Evolutionary conservation across 2,888 invertebrate genomes (phyloP), one percentile per base, ranked within the genome.

Genomic region (Acronicta aceris): DNA sequence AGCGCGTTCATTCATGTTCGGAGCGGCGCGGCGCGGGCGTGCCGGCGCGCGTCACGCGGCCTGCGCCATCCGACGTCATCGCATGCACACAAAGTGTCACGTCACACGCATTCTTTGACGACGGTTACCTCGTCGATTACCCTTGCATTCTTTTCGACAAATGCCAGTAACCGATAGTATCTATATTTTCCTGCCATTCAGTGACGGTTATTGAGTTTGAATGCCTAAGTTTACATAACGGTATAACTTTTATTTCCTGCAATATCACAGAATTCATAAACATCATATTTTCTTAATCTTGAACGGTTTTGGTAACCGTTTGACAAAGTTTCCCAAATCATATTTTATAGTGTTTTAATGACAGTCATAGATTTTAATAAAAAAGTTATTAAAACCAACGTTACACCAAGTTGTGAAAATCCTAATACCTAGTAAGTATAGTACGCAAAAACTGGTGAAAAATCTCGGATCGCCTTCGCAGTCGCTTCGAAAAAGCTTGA

Each of bases 21-120:
- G 58, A 72, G 61, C 56, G 56, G 63, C 70, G 69, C 61, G 71
- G 66, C 74, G 61, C 8, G 41, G 60, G 43, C 65, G 61, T 48
- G 63, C 55, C 63, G 64, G 57, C 57, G 62, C 59, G 67, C 66
- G 48, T 52, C 70, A 56, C 56, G 57, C 50, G 43, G 46, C 33
- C 10, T 33, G 33, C 33, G 30, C 33, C 30, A 10, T 33, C 12
- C 33, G 4, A 33, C 59, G 53, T 58, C 64, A 60, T 59, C 69
- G 66, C 65, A 55, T 72, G 68, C 63, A 68, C 67, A 65, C 76
- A 72, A 76, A 70, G 66, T 71, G 64, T 74, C 80, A 76, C 82
- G 81, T 84, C 84, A 86, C 87, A 89, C 89, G 88, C 89, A 87
- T 88, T 89, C 90, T 86, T 86, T 86, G 85, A 88, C 88, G 88